Percentiles rank a stretch among this genome's conserved stretches.
Conservation (phyloP, 2,888 invertebrate species). For the Autographa gamma region DNA sequence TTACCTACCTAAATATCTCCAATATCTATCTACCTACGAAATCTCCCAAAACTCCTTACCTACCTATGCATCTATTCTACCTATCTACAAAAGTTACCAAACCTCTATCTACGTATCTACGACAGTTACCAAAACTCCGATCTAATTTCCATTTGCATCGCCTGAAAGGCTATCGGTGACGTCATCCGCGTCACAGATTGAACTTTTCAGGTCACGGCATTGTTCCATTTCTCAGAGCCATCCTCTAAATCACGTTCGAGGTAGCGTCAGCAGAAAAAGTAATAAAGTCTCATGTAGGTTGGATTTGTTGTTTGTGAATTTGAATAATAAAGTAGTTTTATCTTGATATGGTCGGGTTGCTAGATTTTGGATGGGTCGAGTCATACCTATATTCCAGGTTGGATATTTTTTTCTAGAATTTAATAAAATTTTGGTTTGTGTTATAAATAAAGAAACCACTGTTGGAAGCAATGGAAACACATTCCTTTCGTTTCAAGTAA, state of each 20-base stretch:
- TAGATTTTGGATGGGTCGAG: not conserved
- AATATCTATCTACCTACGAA: no score
- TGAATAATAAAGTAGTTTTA: constrained; percentile 5
- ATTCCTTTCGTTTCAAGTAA: no score
- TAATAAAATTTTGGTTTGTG: no score
- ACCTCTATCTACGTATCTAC: constrained; percentile 1
- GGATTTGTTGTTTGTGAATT: constrained; percentile 29
- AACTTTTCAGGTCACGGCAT: constrained; percentile 43
- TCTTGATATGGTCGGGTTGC: not conserved
- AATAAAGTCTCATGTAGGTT: constrained; percentile 39
- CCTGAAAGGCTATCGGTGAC: constrained; percentile 28
- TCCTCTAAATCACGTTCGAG: constrained; percentile 19
- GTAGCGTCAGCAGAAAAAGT: constrained; percentile 25
- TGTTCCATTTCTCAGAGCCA: constrained; percentile 23
- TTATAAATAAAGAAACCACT: no score
- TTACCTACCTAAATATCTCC: no score
- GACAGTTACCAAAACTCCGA: constrained; percentile 17
- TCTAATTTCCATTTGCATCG: constrained; percentile 33
- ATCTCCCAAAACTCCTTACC: no score
- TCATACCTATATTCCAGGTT: not conserved
- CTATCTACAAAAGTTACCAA: constrained; percentile 5
- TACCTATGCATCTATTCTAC: not conserved
- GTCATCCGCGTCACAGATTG: constrained; percentile 37
- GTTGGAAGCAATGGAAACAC: no score
- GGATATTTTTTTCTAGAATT: no score